Base-by-base conservation (phyloP, 1,140 invertebrate species). In the Bacillus rossius region DNA sequence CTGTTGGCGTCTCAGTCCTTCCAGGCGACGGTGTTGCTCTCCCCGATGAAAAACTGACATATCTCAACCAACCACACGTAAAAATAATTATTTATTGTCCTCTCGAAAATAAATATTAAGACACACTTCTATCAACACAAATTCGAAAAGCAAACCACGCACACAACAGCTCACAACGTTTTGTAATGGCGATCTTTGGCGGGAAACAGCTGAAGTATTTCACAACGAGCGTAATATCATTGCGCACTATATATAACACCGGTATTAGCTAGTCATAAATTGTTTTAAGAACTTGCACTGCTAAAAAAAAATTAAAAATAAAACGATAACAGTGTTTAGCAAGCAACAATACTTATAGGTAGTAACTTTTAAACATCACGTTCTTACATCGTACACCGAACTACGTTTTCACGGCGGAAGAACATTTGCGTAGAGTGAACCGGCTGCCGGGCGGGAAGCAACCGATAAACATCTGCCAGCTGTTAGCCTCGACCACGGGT, bases 151-250 rank as follows among this genome's bases (percentile, higher is more conserved):
- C 13, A 40, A 45, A 40, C 53, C 29, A n/a, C 41, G 43, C 55
- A 43, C 26, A 57, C 54, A 56, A 58, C 55, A 47, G 75, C 75
- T 74, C 71, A 70, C 72, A 74, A 75, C 71, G 73, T 77, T 79
- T 77, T 77, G 78, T 79, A 80, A 76, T 80, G 79, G 78, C 77
- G 75, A 72, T 72, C 74, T 77, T 80, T 81, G 79, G 79, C 80
- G 80, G 81, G 80, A 82, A 83, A 83, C 81, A 83, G 81, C 81
- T 82, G 80, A 81, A 80, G 53, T 57, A 23, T 57, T 25, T 40
- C 29, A 17, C 55, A 37, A 57, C 55, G n/a, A 16, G 8, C 38
- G n/a, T 49, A 42, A 23, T 57, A 57, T 49, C 43, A 43, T 16
- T 57, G 19, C 55, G 55, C 41, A 16, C 13, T 34, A 42, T 29